Evolutionary conservation across 2,888 invertebrate species (phyloP), one percentile per base, ranked within the genome.

Genomic region (Amblyjoppa proteus): DNA sequence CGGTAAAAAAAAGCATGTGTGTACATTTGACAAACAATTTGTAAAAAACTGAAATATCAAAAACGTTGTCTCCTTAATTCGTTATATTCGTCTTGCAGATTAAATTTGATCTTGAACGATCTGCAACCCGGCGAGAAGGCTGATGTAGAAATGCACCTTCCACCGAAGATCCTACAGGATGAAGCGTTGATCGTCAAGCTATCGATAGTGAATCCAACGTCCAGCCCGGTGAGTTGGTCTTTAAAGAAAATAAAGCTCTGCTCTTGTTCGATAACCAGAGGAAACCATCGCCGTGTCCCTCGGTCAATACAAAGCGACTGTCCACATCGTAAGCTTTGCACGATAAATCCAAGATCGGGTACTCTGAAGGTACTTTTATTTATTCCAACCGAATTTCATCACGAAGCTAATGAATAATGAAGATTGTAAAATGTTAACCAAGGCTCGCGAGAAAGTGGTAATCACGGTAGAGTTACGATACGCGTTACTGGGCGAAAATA

Each of bases 171-270:
- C 81, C 66, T 91, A 16, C 88, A 90, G 3, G 81, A 91, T 16
- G 90, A 91, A 49, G 78, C 85, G 34, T 92, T 91, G 87, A 89
- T 88, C 25, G 78, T 93, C 16, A 90, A 89, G 80, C 87, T 94
- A 13, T 80, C 92, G 9, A 75, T 94, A 25, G 89, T 89, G 78
- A 94, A 94, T 89, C 87, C 87, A 6, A 90, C 93, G 7, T 80
- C 85, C 4, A 91, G 92, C 38, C 83, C 88, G 11, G 89, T 90
- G 7, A 86, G 87, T 20, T 89, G 94, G 81, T 85, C 80, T 51
- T 75, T 94, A 9, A 93, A 92, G 85, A 89, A 93, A 73, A 90
- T 90, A 51, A 90, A 94, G 88, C 77, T 92, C 45, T 94, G 94
- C 85, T 89, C 92, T 3, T 94, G 94, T 84, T 45, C 87, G 73